A percentile compares a stretch with the other conserved stretches of the same genome.
Conservation (phyloP, 2,113 vertebrate genomes). For the Vireo altiloquus region DNA sequence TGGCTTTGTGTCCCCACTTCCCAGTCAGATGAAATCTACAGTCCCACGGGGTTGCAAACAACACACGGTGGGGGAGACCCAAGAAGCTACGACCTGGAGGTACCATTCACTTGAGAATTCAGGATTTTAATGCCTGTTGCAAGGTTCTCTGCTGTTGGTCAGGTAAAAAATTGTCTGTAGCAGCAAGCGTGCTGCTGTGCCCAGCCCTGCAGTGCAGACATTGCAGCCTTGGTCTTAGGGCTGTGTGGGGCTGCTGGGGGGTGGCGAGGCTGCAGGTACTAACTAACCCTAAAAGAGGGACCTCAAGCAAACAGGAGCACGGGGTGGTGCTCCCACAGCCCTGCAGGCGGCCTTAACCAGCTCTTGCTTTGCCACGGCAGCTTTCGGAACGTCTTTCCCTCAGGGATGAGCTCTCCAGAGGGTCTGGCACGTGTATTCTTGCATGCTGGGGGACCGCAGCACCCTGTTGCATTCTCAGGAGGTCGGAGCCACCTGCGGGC, state of each 20-base stretch:
- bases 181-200: not conserved
- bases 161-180: fast-evolving
- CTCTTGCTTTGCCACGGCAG: not conserved
- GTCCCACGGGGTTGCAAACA: not conserved
- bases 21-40: not conserved
- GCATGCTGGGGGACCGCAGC: not conserved
- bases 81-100: not conserved
- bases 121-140: fast-evolving
- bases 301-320: fast-evolving
- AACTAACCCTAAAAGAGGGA: not conserved
- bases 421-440: not conserved
- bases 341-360: not conserved
- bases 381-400: not conserved
- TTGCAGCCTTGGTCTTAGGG: not conserved
- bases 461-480: fast-evolving
- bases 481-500: fast-evolving
- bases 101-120: not conserved
- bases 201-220: not conserved
- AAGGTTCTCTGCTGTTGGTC: not conserved
- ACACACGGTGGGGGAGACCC: fast-evolving
- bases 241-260: fast-evolving
- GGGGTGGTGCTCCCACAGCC: not conserved
- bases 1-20: not conserved
- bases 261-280: too few species aligned
- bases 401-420: not conserved